Base-by-base conservation (phyloP, 2,113 vertebrate species). In the Sander vitreus region DNA sequence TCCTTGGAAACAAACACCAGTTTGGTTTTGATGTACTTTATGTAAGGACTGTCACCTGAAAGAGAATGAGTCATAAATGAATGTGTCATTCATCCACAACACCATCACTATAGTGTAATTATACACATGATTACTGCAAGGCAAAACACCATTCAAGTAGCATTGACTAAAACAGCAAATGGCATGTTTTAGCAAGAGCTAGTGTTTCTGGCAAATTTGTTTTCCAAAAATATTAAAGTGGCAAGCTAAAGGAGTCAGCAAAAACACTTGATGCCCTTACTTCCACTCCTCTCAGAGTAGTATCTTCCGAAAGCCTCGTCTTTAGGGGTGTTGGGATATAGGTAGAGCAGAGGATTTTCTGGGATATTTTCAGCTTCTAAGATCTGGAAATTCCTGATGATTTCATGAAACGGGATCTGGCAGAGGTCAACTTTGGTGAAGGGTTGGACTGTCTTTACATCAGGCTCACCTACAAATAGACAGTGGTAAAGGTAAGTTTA, bases 301-400 rank as follows among this genome's bases (percentile, higher is more conserved):
- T 97, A 98, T 81, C 93, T 93, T 36, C 96, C 94, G 0, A 99
- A 98, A 15, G 97, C 98, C 76, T 96, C 73, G 0, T 98, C 96
- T 7, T 96, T 97, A 21, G 96, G 86, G 0, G 10, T 97, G 86
- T 94, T 47, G 0, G 98, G 98, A 87, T 98, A 99, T 6, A 99
- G 95, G 90, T 94, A 98, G 27, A 88, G 76, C 1, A 99, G 94
- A 0, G 98, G 98, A 89, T 96, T 97, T 73, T 97, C 96, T 0
- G 98, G 96, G 2, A 96, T 55, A 45, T 97, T 97, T 80, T 96
- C 96, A 3, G 93, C 95, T 0, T 95, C 90, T 72, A 97, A 90
- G 78, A 98, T 89, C 84, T 97, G 96, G 91, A 96, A 99, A 82
- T 97, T 95, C 0, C 92, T 94, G 81, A 99, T 95, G 88, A 99